Base-by-base conservation (phyloP, 1,140 invertebrate genomes). In the Sesamia nonagrioides region DNA sequence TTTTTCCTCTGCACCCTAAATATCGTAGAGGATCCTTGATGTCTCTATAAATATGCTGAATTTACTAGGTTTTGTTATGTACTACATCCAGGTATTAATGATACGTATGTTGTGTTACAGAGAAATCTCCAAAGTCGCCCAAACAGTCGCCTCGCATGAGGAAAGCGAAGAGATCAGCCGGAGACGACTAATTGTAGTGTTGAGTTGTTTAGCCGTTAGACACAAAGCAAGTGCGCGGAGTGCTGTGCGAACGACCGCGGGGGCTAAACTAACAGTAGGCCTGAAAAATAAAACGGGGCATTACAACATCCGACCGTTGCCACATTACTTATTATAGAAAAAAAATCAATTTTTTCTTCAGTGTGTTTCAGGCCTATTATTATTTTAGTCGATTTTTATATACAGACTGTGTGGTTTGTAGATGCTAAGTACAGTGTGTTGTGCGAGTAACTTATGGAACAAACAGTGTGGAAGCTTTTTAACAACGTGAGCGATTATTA, bases 121-220 rank as follows among this genome's bases (percentile, higher is more conserved):
- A 97, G 92, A 97, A 97, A 95, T 96, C 96, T 48, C 95, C 95
- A 54, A 96, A 96, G 78, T 87, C 90, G 50, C 91, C 95, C 76
- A 86, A 92, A 88, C 96, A 97, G 87, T 97, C 97, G 79, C 97
- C 97, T 79, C 96, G 96, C 86, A 96, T 97, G 89, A 96, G 97
- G 85, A 97, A 97, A 95, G 95, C 96, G 18, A 97, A 97, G 91
- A 96, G 96, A 87, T 96, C 96, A 18, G 96, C 95, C 40, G 97
- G 97, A 71, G 97, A 97, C 90, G 93, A 95, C 79, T 95, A 95
- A 92, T 68, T 84, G 68, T 68, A 77, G 58, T 74, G 52, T 81
- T 63, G 56, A 35, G 13, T 81, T 78, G 66, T 77, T 27, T 69
- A 82, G 68, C 21, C 6, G 69, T 68, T 75, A 86, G 82, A 81